Conservation (phyloP, 2,797 vertebrate species). For the Urophycis tenuis region DNA sequence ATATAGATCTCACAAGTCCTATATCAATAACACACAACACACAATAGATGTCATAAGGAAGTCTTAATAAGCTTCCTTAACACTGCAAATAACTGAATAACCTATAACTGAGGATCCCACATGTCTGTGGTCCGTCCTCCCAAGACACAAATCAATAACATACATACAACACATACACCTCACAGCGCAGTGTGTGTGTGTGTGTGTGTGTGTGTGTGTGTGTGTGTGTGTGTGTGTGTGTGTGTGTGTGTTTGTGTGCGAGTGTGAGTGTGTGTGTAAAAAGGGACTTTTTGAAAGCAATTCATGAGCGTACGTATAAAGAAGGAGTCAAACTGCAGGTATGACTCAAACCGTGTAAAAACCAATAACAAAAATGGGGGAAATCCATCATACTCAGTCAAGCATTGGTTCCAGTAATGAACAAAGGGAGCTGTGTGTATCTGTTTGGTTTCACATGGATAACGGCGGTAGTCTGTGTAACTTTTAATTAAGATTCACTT, state of each 20-base stretch:
- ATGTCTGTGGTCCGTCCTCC: conserved; percentile 82
- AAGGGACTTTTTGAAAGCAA: too few relatives aligned
- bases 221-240: too few relatives aligned
- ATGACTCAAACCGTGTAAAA: conserved; percentile 1
- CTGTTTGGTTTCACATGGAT: conserved; percentile 30
- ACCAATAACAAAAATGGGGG: not conserved
- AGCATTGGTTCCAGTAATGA: conserved; percentile 33
- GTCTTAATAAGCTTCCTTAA: too few relatives aligned
- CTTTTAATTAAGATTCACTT: conserved; percentile 61
- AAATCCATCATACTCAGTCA: conserved; percentile 27
- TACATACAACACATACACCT: not conserved
- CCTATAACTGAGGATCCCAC: conserved; percentile 76
- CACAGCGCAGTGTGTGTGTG: too few relatives aligned
- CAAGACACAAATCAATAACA: not conserved
- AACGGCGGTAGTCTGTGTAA: conserved; percentile 20
- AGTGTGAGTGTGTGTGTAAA: too few relatives aligned
- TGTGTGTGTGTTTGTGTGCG: too few relatives aligned
- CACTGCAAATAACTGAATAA: too few relatives aligned
- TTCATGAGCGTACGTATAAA: too few relatives aligned
- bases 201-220: too few relatives aligned
- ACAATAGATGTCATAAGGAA: too few relatives aligned
- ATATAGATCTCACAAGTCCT: not conserved
- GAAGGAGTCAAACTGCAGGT: not conserved
- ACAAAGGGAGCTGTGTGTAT: conserved; percentile 26
- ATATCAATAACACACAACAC: too few relatives aligned